Conservation (phyloP, 2,888 invertebrate genomes). For the Scelioninae gen. 2 region DNA sequence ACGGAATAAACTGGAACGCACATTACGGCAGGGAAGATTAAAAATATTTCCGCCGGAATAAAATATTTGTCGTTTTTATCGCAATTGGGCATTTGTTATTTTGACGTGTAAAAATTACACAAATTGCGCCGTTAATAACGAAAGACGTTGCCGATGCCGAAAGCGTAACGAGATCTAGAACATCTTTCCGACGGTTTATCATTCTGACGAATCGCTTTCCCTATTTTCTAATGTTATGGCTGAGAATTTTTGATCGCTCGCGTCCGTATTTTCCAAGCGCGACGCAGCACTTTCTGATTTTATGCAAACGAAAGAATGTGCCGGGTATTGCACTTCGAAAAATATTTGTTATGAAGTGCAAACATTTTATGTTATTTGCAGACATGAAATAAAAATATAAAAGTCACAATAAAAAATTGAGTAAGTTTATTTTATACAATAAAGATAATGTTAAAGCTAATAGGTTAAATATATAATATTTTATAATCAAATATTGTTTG, state of each 20-base stretch:
- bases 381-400: too few relatives aligned
- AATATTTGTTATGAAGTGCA: too few relatives aligned
- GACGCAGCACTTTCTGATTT: too few relatives aligned
- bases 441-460: too few relatives aligned
- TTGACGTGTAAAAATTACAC: conserved; percentile 34
- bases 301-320: too few relatives aligned
- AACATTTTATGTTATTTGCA: too few relatives aligned
- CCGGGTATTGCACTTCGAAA: too few relatives aligned
- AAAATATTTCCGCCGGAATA: conserved; percentile 44
- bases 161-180: conserved; percentile 14
- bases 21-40: conserved; percentile 47
- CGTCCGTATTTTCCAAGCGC: too few relatives aligned
- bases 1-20: conserved; percentile 49
- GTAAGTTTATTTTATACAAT: too few relatives aligned
- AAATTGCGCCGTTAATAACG: conserved; percentile 36
- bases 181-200: conserved; percentile 25
- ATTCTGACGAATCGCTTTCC: conserved; percentile 40
- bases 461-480: too few relatives aligned
- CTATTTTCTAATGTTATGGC: conserved; percentile 25
- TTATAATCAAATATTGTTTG: too few relatives aligned
- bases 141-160: conserved; percentile 12
- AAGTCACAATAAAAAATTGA: too few relatives aligned
- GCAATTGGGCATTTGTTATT: conserved; percentile 39
- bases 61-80: conserved; percentile 37
- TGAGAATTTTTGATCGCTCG: not conserved